Percentiles rank a stretch among this genome's conserved stretches.
These are phyloP conservation scores for Actinia tenebrosa DNA, from an alignment of 64 coral and sea anemone genomes.

Conservation along the genomic window DNA sequence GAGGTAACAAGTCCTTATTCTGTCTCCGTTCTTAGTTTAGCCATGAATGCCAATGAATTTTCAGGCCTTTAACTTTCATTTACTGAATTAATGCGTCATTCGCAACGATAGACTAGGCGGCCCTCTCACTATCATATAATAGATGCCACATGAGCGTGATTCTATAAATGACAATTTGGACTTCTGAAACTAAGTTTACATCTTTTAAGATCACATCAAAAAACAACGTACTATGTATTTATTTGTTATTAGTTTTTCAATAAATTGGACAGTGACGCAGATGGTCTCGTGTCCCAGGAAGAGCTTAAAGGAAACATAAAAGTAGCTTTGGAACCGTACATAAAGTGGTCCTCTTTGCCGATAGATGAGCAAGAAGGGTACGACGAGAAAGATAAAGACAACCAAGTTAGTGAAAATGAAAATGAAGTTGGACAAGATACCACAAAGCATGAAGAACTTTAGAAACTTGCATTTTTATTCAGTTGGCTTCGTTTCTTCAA, in stretches of 20 bases:
- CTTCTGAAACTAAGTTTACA: background rate
- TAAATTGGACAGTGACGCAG: background rate
- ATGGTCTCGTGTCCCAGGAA: background rate
- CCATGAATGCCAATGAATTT: too few species aligned
- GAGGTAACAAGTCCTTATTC: background rate
- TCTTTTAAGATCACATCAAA: background rate
- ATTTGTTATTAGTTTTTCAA: conserved; percentile 3
- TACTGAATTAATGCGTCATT: background rate
- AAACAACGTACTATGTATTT: background rate
- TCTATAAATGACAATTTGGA: background rate
- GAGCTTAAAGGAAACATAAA: background rate
- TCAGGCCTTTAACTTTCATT: too few species aligned
- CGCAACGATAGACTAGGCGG: too few species aligned
- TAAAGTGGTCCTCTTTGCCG: background rate
- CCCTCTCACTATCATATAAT: too few species aligned
- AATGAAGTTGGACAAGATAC: background rate
- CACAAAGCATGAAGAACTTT: background rate
- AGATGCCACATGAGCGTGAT: too few species aligned
- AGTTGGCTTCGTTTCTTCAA: too few species aligned
- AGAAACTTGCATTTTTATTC: background rate
- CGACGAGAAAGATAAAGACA: background rate
- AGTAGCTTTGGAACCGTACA: background rate
- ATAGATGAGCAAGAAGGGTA: background rate
- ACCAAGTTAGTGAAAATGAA: background rate
- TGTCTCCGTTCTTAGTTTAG: too few species aligned